Base-by-base conservation (phyloP, 23 tunicate genomes). In the Halocynthia roretzi region DNA sequence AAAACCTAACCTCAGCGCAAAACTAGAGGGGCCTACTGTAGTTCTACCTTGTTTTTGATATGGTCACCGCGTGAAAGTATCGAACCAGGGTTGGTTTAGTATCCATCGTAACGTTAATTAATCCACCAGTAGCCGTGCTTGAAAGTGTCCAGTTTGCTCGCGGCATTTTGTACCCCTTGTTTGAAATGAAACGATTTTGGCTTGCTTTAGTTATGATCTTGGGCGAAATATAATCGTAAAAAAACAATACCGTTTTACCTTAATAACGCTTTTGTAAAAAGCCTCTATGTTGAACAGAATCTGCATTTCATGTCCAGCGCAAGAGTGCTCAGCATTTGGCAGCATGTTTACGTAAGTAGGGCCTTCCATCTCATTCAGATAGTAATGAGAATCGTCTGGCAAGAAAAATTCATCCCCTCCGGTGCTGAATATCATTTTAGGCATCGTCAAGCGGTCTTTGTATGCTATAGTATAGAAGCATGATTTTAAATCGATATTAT, bases 261-360 rank as follows among this genome's bases (percentile, higher is more conserved):
- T 89, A 76, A 89, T 80, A 7, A 75, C 84, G 54, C 96, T 89
- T 51, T 84, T n/a, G 82, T 89, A 89, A 68, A 89, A 89, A 5
- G 96, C 88, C 60, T 83, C 49, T 6, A 89, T 84, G 51, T 89
- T 89, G 62, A 89, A 89, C 82, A 89, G 73, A n/a, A 89, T 77
- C 54, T 89, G 96, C 82, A 89, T 60, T 61, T 84, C 96, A 71
- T 89, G 96, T 8, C 96, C 96, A 56, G 88, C 96, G 67, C 96
- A 89, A 5, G 96, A 89, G 64, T 93, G 98, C 52, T 93, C 98
- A 19, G 98, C 89, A 83, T 93, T 93, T 51, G 98, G 98, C 40
- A 93, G 78, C 98, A 93, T 93, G 82, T 88, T 83, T 23, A 93
- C 87, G 77, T 87, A 86, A 69, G 72, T 93, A 0, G 98, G 98